A percentile compares a stretch with the other conserved stretches of the same genome.
These are phyloP conservation scores for Scaptomyza polygonia DNA, from an alignment of 2,888 invertebrate genomes.

Conservation along the genomic window DNA sequence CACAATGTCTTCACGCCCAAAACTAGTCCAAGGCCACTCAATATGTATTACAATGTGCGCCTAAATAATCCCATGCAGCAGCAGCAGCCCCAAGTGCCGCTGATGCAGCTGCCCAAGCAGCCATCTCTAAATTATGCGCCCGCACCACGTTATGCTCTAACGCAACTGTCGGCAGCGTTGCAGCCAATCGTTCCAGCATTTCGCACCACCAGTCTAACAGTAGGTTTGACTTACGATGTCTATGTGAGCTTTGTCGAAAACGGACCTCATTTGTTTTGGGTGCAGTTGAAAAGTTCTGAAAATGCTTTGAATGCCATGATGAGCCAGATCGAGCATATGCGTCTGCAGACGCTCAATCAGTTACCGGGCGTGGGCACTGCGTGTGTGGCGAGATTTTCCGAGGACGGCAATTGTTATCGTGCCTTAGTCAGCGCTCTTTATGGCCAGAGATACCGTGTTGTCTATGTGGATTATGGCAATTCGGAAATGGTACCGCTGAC, in stretches of 20 bases:
- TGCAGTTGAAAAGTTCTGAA: conserved; percentile 88
- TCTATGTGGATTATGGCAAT: conserved; percentile 93
- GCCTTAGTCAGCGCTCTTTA: conserved; percentile 91
- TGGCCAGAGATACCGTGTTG: conserved; percentile 90
- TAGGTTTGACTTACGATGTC: conserved; percentile 88
- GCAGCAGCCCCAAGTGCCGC: conserved; percentile 11
- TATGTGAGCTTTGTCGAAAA: conserved; percentile 91
- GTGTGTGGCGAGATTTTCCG: conserved; percentile 90
- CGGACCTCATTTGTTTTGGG: conserved; percentile 91
- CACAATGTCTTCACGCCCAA: conserved; percentile 55
- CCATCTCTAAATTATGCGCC: conserved; percentile 45
- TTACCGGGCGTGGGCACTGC: conserved; percentile 91
- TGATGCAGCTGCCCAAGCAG: conserved; percentile 32
- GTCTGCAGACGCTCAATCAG: conserved; percentile 87
- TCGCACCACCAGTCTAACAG: conserved; percentile 84
- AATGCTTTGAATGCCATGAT: conserved; percentile 88
- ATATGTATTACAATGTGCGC: conserved; percentile 68
- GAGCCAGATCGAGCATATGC: conserved; percentile 88
- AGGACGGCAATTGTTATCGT: conserved; percentile 89
- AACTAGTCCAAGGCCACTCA: conserved; percentile 52
- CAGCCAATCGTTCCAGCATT: conserved; percentile 76
- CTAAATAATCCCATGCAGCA: conserved; percentile 60
- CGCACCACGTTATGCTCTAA: conserved; percentile 55
- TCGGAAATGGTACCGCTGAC: conserved; percentile 89
- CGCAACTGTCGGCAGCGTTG: conserved; percentile 25